Evolutionary conservation across 2,888 invertebrate genomes (phyloP), one percentile per base, ranked within the genome.

Genomic region (Ophioninae sp.): DNA sequence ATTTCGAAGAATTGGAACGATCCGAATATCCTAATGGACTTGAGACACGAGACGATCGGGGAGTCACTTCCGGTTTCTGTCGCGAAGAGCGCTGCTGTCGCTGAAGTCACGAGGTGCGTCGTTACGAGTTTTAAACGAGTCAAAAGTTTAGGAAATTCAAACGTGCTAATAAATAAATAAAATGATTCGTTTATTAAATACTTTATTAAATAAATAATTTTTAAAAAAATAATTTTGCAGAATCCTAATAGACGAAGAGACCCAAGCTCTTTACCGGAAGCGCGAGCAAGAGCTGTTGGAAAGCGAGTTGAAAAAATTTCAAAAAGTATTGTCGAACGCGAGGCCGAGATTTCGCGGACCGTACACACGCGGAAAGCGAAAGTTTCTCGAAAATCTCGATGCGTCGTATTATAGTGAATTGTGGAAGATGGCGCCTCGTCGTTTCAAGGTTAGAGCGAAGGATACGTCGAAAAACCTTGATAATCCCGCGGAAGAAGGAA

Each of bases 21-120:
- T 85, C 91, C 89, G 17, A 91, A 91, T 85, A 65, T 91, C 51
- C 87, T 90, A 73, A 91, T 91, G 90, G 89, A 91, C 56, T 82
- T 87, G 58, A 88, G 91, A 59, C 90, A 90, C 69, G 88, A 86
- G 72, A 87, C 88, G 39, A 84, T 87, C 56, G 85, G 81, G 56
- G 88, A 89, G 20, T 59, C 88, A 30, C 39, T 85, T 56, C 76
- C 86, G 56, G 63, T 59, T 13, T 85, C 87, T 39, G 59, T 83
- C 20, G 71, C 82, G 13, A 86, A 87, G 58, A 71, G 69, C 37
- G 82, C 83, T n/a, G 73, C 83, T 61, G 39, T 88, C 1, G 76
- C 82, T 2, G 87, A 90, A 79, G 85, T 87, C 1, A 87, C 80
- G 72, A 90, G 87, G 90, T 90, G 83, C 22, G 79, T 65, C 37